These are phyloP conservation scores for Menidia menidia DNA, from an alignment of 2,797 vertebrate species.

Conservation along the genomic window DNA sequence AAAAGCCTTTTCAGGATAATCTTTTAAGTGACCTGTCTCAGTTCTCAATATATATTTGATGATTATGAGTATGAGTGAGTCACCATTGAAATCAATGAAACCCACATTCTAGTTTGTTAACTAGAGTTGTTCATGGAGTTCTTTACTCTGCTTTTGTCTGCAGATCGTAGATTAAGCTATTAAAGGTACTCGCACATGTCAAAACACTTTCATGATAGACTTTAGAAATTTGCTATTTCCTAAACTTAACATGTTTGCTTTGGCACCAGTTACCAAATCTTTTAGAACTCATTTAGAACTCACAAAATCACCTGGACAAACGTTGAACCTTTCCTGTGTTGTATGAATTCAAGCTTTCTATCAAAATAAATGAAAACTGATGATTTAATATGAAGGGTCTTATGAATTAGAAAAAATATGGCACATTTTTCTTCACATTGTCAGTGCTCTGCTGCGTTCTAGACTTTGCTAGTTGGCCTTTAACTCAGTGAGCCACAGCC, in stretches of 20 bases:
- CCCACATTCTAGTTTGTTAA: neutral
- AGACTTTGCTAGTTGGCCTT: slow-evolving; percentile 58
- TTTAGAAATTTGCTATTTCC: slow-evolving; percentile 10
- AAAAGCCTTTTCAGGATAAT: neutral
- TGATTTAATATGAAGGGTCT: slow-evolving; percentile 6
- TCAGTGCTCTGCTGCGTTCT: slow-evolving; percentile 58
- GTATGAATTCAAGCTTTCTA: slow-evolving; percentile 23
- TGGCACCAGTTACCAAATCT: slow-evolving; percentile 8
- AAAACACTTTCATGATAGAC: slow-evolving; percentile 20
- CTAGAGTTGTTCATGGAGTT: neutral
- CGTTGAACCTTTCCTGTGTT: slow-evolving; percentile 27
- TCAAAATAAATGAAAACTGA: neutral
- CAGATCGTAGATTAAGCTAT: neutral
- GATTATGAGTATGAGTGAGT: neutral
- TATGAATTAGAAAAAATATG: slow-evolving; percentile 12
- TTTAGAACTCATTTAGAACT: slow-evolving; percentile 20
- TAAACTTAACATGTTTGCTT: neutral
- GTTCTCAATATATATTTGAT: neutral
- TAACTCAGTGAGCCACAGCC: slow-evolving; percentile 51
- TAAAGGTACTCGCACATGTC: slow-evolving; percentile 16
- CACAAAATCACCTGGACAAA: slow-evolving; percentile 1
- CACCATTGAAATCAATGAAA: neutral
- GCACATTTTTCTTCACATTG: slow-evolving; percentile 16
- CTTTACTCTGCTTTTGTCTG: neutral
- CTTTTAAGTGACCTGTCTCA: neutral